phyloP scores from a whole-genome alignment of 2,888 invertebrate species.

The Hydropsyche betteni region DNA sequence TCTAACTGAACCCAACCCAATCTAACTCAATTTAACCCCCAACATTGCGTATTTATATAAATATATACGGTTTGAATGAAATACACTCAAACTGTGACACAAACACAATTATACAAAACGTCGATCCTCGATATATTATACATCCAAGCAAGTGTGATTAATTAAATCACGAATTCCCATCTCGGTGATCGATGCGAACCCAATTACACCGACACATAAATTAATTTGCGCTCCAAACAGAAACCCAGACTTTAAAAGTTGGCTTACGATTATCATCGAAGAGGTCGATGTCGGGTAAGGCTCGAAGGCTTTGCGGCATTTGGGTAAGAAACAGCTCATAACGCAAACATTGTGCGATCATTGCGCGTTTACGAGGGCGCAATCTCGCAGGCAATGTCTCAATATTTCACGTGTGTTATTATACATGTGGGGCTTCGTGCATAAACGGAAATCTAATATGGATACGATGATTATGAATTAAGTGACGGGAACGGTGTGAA shows the following conservation, averaged over 20 bases:
- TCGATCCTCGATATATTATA: neutral
- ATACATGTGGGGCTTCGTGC: neutral
- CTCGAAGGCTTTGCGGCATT: neutral
- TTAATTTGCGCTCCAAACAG: neutral
- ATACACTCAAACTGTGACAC: too few relatives aligned
- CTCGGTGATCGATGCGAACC: neutral
- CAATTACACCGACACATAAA: neutral
- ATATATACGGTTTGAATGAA: too few relatives aligned
- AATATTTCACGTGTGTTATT: conserved; percentile 12
- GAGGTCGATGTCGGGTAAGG: neutral
- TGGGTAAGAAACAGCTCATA: neutral
- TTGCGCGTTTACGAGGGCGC: conserved; percentile 16
- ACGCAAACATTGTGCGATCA: conserved; percentile 33
- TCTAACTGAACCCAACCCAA: too few relatives aligned
- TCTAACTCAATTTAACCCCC: too few relatives aligned
- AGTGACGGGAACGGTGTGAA: too few relatives aligned
- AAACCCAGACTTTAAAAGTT: neutral
- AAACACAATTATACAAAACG: too few relatives aligned
- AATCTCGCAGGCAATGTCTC: conserved; percentile 6
- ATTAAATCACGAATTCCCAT: conserved; percentile 7
- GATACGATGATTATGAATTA: too few relatives aligned
- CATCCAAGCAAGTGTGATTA: conserved; percentile 4
- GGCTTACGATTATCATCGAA: too few relatives aligned
- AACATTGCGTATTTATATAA: too few relatives aligned
- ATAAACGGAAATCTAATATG: too few relatives aligned